phyloP scores from a whole-genome alignment of 2,113 vertebrate species.

The Tupaia tana region DNA sequence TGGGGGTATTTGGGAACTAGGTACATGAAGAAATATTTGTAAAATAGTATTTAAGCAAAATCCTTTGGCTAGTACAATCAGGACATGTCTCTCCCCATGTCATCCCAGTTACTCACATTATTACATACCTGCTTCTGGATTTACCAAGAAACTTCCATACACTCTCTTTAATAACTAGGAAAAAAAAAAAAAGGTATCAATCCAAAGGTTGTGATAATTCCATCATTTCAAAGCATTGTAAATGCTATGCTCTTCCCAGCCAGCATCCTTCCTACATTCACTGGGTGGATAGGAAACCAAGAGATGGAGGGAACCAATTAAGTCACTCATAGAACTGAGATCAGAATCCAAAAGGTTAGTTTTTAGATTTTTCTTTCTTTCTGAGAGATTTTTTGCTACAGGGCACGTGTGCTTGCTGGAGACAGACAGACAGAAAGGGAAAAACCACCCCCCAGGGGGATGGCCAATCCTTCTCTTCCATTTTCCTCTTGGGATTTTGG shows the following conservation, averaged over 20 bases:
- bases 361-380: not conserved
- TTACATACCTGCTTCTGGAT: constrained; percentile 92
- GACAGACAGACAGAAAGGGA: too few species aligned
- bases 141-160: constrained; percentile 93
- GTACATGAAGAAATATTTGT: not conserved
- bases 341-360: not conserved
- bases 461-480: too few species aligned
- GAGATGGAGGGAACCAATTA: not conserved
- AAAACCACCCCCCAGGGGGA: too few species aligned
- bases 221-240: constrained; percentile 22
- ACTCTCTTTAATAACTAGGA: constrained; percentile 94
- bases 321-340: not conserved
- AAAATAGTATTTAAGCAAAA: constrained; percentile 52
- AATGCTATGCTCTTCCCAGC: constrained; percentile 17
- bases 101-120: constrained; percentile 15
- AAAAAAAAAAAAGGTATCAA: constrained; percentile 70
- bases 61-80: not conserved
- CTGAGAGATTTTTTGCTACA: too few species aligned
- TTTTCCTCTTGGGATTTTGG: too few species aligned
- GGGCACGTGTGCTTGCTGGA: too few species aligned
- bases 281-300: not conserved
- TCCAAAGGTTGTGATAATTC: constrained; percentile 17
- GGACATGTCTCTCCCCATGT: not conserved
- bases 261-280: constrained; percentile 20
- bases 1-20: not conserved